Evolutionary conservation across 23 tunicate species (phyloP), one percentile per base, ranked within the genome.

Genomic region (Oikopleura vanhoeffeni): DNA sequence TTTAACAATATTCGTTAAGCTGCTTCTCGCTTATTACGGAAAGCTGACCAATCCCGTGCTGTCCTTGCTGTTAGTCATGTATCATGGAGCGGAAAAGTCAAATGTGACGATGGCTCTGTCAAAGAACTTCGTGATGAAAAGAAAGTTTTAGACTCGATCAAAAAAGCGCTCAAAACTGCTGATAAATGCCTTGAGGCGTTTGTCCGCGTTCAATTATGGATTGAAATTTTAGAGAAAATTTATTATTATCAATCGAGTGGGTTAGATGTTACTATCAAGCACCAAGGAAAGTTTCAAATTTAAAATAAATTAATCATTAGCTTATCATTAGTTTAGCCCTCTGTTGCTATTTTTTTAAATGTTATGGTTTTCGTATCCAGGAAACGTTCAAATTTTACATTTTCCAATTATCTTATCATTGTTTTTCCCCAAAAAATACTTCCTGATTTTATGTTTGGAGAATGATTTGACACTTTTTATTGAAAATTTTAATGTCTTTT

Each of bases 31-130:
- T 76, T 91, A 60, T 88, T 91, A 57, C 89, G 89, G 85, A 91
- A 91, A 82, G 91, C 97, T 18, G 97, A 91, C 77, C 97, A 91
- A 67, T 84, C 90, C 8, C 87, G 97, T 1, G 97, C 97, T 0
- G 92, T 91, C 36, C 91, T 91, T 35, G 90, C 87, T 39, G 92
- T 89, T 32, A 76, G 92, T 40, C 92, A 91, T 77, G 40, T 91
- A 27, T 91, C 89, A 49, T 91, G 97, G 97, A 89, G 92, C 8
- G 90, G 97, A 0, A 88, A 89, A 40, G 86, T 41, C 28, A 28
- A 39, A 24, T 76, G 27, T 76, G 0, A 32, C n/a, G 40, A 36
- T 76, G 40, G 24, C 18, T n/a, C n/a, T n/a, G n/a, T n/a, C n/a
- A 76, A 0, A 0, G 40, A 35, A n/a, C 83, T 91, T 88, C 88